These are phyloP conservation scores for Biston betularia DNA, from an alignment of 2,888 invertebrate genomes.

Conservation along the genomic window DNA sequence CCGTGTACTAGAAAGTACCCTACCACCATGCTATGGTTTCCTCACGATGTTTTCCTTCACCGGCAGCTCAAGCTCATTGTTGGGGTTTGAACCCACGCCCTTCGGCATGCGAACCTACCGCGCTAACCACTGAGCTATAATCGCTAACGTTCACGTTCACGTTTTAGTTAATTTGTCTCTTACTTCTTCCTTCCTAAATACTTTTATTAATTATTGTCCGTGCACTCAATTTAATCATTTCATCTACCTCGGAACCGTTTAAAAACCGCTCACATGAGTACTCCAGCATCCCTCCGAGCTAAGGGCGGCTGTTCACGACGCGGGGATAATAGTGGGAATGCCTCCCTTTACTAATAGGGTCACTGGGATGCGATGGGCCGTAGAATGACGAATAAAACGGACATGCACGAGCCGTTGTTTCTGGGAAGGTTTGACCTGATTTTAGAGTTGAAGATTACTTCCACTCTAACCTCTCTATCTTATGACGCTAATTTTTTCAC, in stretches of 20 bases:
- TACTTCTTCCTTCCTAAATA: not conserved
- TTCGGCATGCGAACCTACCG: too few species aligned
- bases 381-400: constrained; percentile 33
- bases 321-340: constrained; percentile 59
- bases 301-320: constrained; percentile 52
- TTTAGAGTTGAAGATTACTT: not conserved
- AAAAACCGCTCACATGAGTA: constrained; percentile 25
- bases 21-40: too few species aligned
- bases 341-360: constrained; percentile 62
- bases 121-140: too few species aligned
- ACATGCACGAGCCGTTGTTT: constrained; percentile 33
- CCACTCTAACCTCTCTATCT: not conserved
- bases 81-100: too few species aligned
- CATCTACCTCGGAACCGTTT: constrained; percentile 3
- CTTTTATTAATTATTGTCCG: not conserved
- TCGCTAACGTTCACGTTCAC: too few species aligned
- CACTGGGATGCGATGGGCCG: constrained; percentile 50
- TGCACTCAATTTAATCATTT: not conserved
- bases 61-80: too few species aligned
- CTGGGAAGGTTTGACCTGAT: constrained; percentile 25
- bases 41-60: too few species aligned
- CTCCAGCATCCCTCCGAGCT: constrained; percentile 31
- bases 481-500: not conserved
- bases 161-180: too few species aligned
- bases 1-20: too few species aligned